Evolutionary conservation across 1,140 invertebrate species (phyloP), one percentile per base, ranked within the genome.

Genomic region (Babylonia areolata): DNA sequence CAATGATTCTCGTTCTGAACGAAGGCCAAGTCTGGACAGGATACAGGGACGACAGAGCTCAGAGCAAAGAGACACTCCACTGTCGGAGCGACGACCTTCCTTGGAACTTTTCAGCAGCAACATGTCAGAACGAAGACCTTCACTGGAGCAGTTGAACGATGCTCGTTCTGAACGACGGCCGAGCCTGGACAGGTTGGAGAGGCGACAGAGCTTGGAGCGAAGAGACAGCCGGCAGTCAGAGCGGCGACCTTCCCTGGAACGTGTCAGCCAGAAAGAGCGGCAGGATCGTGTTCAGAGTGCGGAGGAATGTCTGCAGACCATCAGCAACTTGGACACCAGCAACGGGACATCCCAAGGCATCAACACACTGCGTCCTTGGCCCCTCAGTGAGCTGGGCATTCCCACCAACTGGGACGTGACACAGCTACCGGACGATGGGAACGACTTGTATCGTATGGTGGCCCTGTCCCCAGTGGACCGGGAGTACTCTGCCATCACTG

Each of bases 401-500:
- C 81, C 81, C 37, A 37, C 31, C 54, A 82, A 82, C 54, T 82
- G 81, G 81, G 58, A 82, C 54, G 15, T 46, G 23, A 17, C 9
- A 35, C 46, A 33, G 42, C 31, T 82, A 58, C 51, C 51, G 1
- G 35, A 37, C 6, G 15, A 28, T 3, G 54, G 12, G 3, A 20
- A 35, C 1, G 23, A n/a, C 23, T 20, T 69, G 46, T 69, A 71
- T 33, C n/a, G 77, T 23, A 35, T 82, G 33, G 81, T 82, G 58
- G 17, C 9, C 5, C n/a, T 82, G 33, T 82, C 81, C 20, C 51
- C 81, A 5, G 23, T 64, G 31, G 82, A 90, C 17, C 35, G 75
- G 9, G 89, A 91, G 54, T 93, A 88, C 88, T 88, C 90, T 40
- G 85, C 84, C 64, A 91, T 93, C 71, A 31, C 77, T 20, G 78